phyloP scores from a whole-genome alignment of 2,113 vertebrate species.

The Taxidea taxus region DNA sequence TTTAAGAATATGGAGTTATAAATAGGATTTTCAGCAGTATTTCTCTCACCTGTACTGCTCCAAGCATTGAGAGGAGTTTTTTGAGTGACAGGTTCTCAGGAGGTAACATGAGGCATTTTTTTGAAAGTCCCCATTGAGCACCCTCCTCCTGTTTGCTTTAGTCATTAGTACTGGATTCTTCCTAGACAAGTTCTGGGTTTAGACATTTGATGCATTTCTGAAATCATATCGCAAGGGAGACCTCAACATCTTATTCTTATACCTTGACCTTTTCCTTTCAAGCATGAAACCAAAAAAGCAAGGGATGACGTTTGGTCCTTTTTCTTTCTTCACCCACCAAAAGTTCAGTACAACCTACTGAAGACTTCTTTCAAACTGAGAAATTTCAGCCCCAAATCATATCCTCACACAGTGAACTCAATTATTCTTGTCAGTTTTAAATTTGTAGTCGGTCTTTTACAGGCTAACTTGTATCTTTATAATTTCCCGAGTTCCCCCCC shows the following conservation, averaged over 20 bases:
- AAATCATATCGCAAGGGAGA: neutral
- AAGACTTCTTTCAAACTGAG: neutral
- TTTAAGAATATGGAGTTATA: neutral
- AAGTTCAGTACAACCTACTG: neutral
- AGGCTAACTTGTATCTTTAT: neutral
- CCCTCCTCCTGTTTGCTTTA: neutral
- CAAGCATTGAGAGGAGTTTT: neutral
- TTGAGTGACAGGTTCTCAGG: neutral
- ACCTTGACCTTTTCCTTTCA: neutral
- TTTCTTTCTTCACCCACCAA: neutral
- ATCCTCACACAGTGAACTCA: neutral
- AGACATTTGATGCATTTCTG: neutral
- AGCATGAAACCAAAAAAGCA: neutral
- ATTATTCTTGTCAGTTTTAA: neutral
- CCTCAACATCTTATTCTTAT: neutral
- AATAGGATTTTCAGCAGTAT: neutral
- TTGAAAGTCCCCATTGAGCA: neutral
- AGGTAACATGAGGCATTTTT: neutral
- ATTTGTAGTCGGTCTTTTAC: neutral
- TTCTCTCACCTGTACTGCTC: neutral
- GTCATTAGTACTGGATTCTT: neutral
- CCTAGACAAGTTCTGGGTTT: neutral
- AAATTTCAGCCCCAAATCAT: slow-evolving; percentile 9
- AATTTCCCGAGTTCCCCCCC: neutral
- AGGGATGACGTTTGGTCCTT: neutral